A percentile compares a stretch with the other conserved stretches of the same genome.
Evolutionary conservation across 2,888 invertebrate species (phyloP).

Genomic region (Pseudococcus jackbeardsleyi): DNA sequence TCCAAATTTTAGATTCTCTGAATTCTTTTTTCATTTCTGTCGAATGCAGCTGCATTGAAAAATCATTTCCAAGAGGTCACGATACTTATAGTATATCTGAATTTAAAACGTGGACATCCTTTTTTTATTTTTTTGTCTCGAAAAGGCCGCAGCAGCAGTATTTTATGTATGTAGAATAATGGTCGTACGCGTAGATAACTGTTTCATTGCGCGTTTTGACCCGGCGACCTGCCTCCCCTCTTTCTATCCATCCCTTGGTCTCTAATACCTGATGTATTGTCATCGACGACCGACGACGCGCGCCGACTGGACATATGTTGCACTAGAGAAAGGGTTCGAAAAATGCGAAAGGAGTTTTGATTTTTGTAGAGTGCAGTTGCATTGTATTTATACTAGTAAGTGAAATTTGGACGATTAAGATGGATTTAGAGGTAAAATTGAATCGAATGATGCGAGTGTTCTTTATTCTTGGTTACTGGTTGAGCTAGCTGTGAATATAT

Average conservation of each 20-base stretch:
- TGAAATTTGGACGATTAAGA: too few relatives aligned
- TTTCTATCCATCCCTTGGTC: neutral
- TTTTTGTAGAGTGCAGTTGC: too few relatives aligned
- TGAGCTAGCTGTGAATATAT: too few relatives aligned
- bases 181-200: slow-evolving; percentile 50
- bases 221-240: neutral
- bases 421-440: too few relatives aligned
- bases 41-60: slow-evolving; percentile 58
- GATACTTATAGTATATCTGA: neutral
- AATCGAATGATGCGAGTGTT: too few relatives aligned
- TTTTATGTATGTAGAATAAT: slow-evolving; percentile 15
- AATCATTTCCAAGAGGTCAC: slow-evolving; percentile 28
- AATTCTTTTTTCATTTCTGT: neutral
- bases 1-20: neutral
- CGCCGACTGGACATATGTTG: slow-evolving; percentile 60
- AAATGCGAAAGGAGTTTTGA: neutral
- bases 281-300: neutral
- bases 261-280: slow-evolving; percentile 46
- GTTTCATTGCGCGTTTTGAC: slow-evolving; percentile 31
- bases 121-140: neutral
- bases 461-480: too few relatives aligned
- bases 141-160: neutral
- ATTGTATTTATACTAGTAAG: too few relatives aligned
- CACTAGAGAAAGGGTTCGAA: slow-evolving; percentile 12
- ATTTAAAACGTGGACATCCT: slow-evolving; percentile 62